Base-by-base conservation (phyloP, 2,888 invertebrate genomes). In the Andrena trimmerana region DNA sequence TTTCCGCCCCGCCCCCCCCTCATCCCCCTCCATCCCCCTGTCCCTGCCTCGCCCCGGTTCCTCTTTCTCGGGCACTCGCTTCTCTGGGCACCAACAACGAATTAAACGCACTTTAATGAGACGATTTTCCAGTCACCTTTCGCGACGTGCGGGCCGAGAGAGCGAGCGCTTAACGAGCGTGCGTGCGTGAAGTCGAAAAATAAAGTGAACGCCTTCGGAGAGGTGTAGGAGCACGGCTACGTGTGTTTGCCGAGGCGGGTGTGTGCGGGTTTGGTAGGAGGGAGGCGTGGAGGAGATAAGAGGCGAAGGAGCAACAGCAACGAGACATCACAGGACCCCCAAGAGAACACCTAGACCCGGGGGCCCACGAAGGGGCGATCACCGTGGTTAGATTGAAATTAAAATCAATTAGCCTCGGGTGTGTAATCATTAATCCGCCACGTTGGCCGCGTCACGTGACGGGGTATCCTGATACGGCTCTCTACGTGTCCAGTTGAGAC, bases 381-480 rank as follows among this genome's bases (percentile, higher is more conserved):
- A 76, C 29, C 13, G 60, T 68, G 73, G 78, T 74, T 79, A 86
- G 84, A 88, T 87, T 88, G 89, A 83, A 88, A 87, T 88, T 86
- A 88, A 88, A 86, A 87, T 89, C 86, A 86, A 88, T 88, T 89
- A 87, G 83, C 86, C 83, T 83, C 86, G 88, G 87, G 76, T 82
- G 81, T 80, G 85, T 76, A 84, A 84, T 88, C 84, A 81, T 84
- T 87, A 79, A 87, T 88, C 86, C 78, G 81, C 67, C 88, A 75
- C 75, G 85, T 86, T 81, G 74, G 31, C 57, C 57, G 52, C 52
- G 77, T 87, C 84, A 73, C 73, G 75, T 62, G 79, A 78, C 77
- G 42, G 29, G 60, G 60, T 59, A 62, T 62, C 29, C 42, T 52
- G 48, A 31, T 66, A 62, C n/a, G 48, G 59, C 65, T 79, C 59